Conservation (phyloP, 1,140 invertebrate species). For the Cydia splendana region DNA sequence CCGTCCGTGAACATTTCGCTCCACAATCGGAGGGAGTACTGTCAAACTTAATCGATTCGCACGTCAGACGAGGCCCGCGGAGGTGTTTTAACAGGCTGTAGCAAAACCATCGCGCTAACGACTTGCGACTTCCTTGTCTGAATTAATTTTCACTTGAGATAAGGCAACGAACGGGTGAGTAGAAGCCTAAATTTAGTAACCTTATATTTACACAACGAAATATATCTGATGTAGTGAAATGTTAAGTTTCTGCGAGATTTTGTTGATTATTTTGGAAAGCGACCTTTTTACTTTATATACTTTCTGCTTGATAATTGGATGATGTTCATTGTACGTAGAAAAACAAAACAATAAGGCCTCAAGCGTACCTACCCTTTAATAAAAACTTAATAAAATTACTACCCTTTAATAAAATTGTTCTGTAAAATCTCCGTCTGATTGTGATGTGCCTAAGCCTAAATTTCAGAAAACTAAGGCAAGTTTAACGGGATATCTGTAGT, state of each 20-base stretch:
- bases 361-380: too few species aligned
- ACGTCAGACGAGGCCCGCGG: constrained; percentile 52
- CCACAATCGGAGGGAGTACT: constrained; percentile 59
- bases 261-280: too few species aligned
- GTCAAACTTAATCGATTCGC: constrained; percentile 72
- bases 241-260: too few species aligned
- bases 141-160: constrained; percentile 41
- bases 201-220: not conserved
- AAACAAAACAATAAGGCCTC: too few species aligned
- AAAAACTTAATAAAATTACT: too few species aligned
- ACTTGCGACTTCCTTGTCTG: constrained; percentile 45
- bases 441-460: not conserved
- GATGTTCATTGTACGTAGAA: not conserved
- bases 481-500: constrained; percentile 9
- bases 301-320: not conserved
- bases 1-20: constrained; percentile 50
- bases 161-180: constrained; percentile 38
- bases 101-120: constrained; percentile 46
- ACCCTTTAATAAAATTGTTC: too few species aligned
- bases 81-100: constrained; percentile 44
- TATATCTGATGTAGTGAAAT: too few species aligned
- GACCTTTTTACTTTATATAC: too few species aligned
- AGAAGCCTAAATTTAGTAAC: not conserved
- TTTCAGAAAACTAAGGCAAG: not conserved
- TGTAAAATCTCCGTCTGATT: not conserved